Conservation (phyloP, 2,888 invertebrate species). For the Notodonta dromedarius region DNA sequence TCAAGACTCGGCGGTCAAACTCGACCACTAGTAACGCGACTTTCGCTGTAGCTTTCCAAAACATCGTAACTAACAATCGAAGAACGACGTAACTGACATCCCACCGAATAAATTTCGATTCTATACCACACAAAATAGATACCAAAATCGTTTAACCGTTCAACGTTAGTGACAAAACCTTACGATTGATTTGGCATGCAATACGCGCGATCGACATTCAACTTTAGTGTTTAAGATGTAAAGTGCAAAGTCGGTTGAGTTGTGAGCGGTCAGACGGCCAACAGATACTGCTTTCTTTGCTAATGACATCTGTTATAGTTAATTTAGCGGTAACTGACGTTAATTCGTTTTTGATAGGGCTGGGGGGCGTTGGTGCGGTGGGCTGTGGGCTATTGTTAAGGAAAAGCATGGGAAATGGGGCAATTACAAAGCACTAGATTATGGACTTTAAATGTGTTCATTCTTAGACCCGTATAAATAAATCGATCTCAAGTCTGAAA, state of each 20-base stretch:
- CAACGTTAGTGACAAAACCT: conserved; percentile 39
- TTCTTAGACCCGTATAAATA: background rate
- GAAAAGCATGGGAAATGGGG: conserved; percentile 27
- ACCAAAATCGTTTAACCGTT: conserved; percentile 40
- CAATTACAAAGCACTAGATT: conserved; percentile 19
- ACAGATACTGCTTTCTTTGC: conserved; percentile 60
- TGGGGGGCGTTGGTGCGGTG: conserved; percentile 10
- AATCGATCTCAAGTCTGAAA: no score
- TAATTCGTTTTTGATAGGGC: conserved; percentile 64
- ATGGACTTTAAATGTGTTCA: conserved; percentile 22
- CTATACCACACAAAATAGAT: conserved; percentile 29
- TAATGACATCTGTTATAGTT: conserved; percentile 61
- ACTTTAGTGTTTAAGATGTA: conserved; percentile 18
- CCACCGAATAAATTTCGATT: conserved; percentile 25
- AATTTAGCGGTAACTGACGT: conserved; percentile 50
- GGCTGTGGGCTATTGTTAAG: conserved; percentile 36
- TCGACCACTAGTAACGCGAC: conserved; percentile 61
- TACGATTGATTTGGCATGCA: conserved; percentile 41
- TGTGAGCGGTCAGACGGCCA: conserved; percentile 30
- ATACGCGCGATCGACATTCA: conserved; percentile 32
- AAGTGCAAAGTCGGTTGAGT: conserved; percentile 22
- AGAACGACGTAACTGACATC: conserved; percentile 51
- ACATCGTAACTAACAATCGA: conserved; percentile 48
- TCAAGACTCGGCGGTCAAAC: conserved; percentile 63
- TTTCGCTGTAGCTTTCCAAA: conserved; percentile 82